Percentiles rank a stretch among this genome's conserved stretches.
phyloP scores from a whole-genome alignment of 2,113 vertebrate genomes.

The Machaerirhynchus nigripectus region DNA sequence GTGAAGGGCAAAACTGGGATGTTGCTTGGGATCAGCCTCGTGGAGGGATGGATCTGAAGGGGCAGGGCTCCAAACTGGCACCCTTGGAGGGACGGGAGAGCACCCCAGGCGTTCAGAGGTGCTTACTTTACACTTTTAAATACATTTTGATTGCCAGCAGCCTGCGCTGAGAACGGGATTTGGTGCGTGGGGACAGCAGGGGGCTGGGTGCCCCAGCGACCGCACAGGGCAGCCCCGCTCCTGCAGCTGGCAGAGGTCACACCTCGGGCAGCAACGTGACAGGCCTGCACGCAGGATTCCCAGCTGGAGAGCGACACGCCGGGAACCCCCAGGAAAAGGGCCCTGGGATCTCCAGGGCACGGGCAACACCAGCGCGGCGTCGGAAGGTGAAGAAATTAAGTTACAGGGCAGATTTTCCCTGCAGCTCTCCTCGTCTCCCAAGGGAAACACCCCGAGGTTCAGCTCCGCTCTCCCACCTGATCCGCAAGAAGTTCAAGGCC shows the following conservation, averaged over 20 bases:
- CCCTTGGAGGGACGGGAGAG: background rate
- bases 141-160: fast-evolving
- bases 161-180: background rate
- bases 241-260: background rate
- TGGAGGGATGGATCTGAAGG: background rate
- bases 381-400: background rate
- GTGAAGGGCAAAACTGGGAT: background rate
- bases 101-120: fast-evolving
- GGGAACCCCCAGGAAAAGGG: background rate
- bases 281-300: background rate
- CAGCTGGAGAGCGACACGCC: background rate
- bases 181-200: background rate
- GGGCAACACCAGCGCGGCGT: background rate
- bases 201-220: background rate
- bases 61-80: background rate
- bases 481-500: background rate
- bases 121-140: fast-evolving
- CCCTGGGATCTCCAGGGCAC: background rate
- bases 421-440: background rate
- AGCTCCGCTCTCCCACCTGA: background rate
- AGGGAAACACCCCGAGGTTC: background rate
- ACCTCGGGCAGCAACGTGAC: background rate
- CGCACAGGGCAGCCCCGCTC: background rate
- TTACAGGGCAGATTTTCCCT: background rate
- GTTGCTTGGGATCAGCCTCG: background rate